Evolutionary conservation across 2,113 vertebrate genomes (phyloP).

Genomic region (Bostrychus sinensis): DNA sequence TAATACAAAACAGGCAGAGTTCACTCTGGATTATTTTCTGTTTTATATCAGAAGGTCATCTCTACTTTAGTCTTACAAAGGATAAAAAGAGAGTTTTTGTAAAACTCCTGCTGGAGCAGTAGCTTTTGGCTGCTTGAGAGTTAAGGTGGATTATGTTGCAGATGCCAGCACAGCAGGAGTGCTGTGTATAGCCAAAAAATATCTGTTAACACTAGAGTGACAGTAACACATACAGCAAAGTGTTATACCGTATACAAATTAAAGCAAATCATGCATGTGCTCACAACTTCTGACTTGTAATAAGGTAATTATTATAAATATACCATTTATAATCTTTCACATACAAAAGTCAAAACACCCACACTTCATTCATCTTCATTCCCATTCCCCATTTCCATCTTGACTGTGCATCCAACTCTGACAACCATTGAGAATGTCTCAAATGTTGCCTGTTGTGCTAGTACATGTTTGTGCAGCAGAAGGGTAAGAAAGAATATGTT

Average conservation of each 20-base stretch:
- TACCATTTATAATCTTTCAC: too few relatives aligned
- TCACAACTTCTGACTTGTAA: neutral
- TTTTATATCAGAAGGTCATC: conserved; percentile 17
- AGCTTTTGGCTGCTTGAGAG: conserved; percentile 6
- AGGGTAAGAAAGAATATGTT: neutral
- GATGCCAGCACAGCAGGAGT: conserved; percentile 33
- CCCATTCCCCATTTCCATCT: too few relatives aligned
- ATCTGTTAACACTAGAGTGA: conserved; percentile 13
- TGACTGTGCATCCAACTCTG: too few relatives aligned
- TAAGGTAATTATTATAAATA: too few relatives aligned
- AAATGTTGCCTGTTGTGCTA: neutral
- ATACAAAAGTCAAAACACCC: too few relatives aligned
- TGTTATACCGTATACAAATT: too few relatives aligned
- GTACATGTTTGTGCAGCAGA: neutral
- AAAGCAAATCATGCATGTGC: neutral
- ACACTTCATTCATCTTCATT: too few relatives aligned
- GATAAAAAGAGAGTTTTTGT: neutral
- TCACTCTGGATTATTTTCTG: conserved; percentile 20
- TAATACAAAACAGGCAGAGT: conserved; percentile 18
- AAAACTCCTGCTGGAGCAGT: conserved; percentile 2
- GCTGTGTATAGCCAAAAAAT: neutral
- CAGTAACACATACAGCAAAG: conserved; percentile 11
- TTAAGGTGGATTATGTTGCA: conserved; percentile 33
- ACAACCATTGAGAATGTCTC: neutral
- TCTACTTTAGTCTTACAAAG: conserved; percentile 27